A percentile compares a stretch with the other conserved stretches of the same genome.
Conservation (phyloP, 2,797 vertebrate genomes). For the Mycteria americana region DNA sequence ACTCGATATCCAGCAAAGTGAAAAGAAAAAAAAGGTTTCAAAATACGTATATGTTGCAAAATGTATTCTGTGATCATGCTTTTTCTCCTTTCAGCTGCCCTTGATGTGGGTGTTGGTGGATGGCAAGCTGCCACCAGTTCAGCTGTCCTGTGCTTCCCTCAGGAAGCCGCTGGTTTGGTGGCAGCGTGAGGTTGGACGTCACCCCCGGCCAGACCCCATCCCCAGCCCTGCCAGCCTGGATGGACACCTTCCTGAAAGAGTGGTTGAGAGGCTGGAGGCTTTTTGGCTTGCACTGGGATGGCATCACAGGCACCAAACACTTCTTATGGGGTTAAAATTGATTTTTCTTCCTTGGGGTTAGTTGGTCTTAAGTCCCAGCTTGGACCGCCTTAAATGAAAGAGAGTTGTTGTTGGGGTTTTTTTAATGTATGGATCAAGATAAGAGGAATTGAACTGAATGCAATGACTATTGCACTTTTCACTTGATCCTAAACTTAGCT, state of each 20-base stretch:
- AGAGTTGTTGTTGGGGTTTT: neutral
- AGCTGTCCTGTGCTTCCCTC: neutral
- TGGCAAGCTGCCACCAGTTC: neutral
- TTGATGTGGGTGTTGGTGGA: neutral
- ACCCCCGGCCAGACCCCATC: fast-evolving
- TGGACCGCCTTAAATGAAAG: neutral
- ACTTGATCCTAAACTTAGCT: neutral
- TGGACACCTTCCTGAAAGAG: neutral
- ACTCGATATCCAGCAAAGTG: neutral
- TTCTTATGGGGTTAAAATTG: neutral
- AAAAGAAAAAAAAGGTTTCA: neutral
- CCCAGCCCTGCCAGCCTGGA: neutral
- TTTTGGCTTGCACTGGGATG: neutral
- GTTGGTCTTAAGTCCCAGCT: neutral
- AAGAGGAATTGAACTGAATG: neutral
- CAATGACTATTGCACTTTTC: neutral
- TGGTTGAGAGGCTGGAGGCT: neutral
- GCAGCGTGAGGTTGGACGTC: fast-evolving
- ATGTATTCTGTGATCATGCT: neutral
- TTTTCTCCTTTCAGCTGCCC: neutral
- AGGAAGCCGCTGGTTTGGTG: neutral
- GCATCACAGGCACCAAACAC: neutral
- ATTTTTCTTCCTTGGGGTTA: neutral
- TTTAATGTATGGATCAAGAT: neutral
- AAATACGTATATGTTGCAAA: neutral